Conservation (phyloP, 2,797 vertebrate genomes). For the Pelodytes ibericus region DNA sequence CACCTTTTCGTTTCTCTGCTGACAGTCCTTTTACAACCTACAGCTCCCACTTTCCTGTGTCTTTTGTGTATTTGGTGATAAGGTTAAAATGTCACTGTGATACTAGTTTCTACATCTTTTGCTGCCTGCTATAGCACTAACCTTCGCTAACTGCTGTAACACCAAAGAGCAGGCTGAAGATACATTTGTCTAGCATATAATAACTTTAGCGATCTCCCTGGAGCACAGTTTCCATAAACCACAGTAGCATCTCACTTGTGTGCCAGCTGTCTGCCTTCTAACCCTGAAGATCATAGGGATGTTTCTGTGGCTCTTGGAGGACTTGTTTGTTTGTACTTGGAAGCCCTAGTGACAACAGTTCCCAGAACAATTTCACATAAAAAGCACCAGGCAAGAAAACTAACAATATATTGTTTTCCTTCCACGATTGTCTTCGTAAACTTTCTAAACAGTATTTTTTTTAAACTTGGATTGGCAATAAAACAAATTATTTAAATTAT, state of each 20-base stretch:
- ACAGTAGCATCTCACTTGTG: conserved; percentile 10
- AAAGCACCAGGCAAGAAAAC: conserved; percentile 4
- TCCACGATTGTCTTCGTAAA: conserved; percentile 4
- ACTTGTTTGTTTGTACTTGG: conserved; percentile 36
- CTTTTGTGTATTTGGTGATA: not conserved
- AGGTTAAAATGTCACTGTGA: not conserved
- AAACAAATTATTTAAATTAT: too few species aligned
- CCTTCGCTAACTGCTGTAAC: not conserved
- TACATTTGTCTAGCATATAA: conserved; percentile 24
- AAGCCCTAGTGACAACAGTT: conserved; percentile 14
- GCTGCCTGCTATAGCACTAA: not conserved
- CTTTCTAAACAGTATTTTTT: not conserved
- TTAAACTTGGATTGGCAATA: not conserved
- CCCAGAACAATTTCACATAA: conserved; percentile 1
- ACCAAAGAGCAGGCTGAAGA: not conserved
- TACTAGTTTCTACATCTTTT: not conserved
- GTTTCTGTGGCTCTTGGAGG: conserved; percentile 3
- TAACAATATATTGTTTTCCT: conserved; percentile 7
- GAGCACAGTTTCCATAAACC: conserved; percentile 33
- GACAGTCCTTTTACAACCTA: not conserved
- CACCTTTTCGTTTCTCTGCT: not conserved
- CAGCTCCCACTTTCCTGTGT: not conserved
- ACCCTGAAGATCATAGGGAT: conserved; percentile 24
- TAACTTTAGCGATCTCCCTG: conserved; percentile 25
- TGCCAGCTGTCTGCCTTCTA: conserved; percentile 20